Percentiles rank a stretch among this genome's conserved stretches.
These are phyloP conservation scores for Netelia virgata DNA, from an alignment of 2,888 invertebrate species.

Conservation along the genomic window DNA sequence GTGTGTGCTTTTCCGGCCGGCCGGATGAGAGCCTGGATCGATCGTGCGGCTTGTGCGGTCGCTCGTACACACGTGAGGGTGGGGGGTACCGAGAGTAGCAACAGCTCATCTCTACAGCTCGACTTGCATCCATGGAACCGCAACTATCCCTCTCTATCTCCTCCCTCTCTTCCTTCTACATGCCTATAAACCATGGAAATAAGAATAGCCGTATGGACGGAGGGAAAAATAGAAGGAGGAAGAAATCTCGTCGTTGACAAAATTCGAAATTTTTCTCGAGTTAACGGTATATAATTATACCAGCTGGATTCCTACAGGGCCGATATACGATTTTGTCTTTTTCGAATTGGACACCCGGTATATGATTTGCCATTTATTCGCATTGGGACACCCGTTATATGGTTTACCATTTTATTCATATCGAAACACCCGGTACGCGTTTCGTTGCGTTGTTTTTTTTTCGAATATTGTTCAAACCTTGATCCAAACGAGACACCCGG, in stretches of 20 bases:
- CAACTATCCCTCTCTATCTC: slow-evolving; percentile 31
- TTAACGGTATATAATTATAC: background rate
- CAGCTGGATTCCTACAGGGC: too few relatives aligned
- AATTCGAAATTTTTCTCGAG: slow-evolving; percentile 17
- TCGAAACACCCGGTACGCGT: too few relatives aligned
- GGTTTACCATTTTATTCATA: too few relatives aligned
- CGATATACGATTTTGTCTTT: too few relatives aligned
- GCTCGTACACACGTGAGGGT: slow-evolving; percentile 38
- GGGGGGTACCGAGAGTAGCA: slow-evolving; percentile 30
- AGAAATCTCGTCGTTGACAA: slow-evolving; percentile 42
- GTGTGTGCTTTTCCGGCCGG: slow-evolving; percentile 61
- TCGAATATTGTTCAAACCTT: too few relatives aligned
- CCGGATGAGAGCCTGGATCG: slow-evolving; percentile 62
- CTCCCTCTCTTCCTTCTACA: slow-evolving; percentile 43
- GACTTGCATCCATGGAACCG: slow-evolving; percentile 20
- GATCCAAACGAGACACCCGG: too few relatives aligned
- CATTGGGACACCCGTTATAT: too few relatives aligned
- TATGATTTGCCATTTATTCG: too few relatives aligned
- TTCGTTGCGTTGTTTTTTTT: too few relatives aligned
- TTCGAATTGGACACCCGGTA: too few relatives aligned
- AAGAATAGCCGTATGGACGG: too few relatives aligned
- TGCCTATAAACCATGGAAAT: slow-evolving; percentile 52
- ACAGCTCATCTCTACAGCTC: slow-evolving; percentile 11
- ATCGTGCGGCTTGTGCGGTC: slow-evolving; percentile 68
- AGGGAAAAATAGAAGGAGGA: background rate